These are phyloP conservation scores for Theonella swinhoei DNA, from an alignment of 37 sponge, comb jelly and placozoan species.

Conservation along the genomic window DNA sequence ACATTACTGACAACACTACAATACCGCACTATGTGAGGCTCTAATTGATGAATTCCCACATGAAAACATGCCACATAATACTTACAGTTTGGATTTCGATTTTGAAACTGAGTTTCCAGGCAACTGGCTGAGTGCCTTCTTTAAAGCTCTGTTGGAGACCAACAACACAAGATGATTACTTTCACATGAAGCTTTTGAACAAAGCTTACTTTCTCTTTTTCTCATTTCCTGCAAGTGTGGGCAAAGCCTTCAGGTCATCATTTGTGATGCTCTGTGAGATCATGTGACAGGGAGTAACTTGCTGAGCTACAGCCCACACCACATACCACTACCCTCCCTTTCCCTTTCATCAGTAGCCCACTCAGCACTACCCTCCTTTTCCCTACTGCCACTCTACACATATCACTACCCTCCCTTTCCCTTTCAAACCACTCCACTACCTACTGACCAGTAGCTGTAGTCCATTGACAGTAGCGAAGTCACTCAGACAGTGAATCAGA, in stretches of 20 bases:
- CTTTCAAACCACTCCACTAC: too few relatives aligned
- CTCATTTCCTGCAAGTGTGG: not conserved
- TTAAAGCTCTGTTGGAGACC: conserved; percentile 12
- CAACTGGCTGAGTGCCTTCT: conserved; percentile 31
- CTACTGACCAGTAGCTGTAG: not conserved
- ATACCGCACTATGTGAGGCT: too few relatives aligned
- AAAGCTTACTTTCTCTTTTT: not conserved
- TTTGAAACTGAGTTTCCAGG: conserved; percentile 35
- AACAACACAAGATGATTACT: not conserved
- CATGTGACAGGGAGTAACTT: not conserved
- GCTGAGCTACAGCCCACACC: too few relatives aligned
- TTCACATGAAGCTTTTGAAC: too few relatives aligned
- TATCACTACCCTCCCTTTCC: too few relatives aligned
- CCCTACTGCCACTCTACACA: too few relatives aligned
- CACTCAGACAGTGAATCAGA: not conserved
- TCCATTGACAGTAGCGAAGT: not conserved
- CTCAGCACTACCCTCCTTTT: too few relatives aligned
- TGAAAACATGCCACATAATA: too few relatives aligned
- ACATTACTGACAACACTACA: too few relatives aligned
- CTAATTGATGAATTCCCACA: too few relatives aligned
- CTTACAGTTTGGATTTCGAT: not conserved
- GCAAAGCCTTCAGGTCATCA: not conserved
- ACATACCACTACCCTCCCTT: too few relatives aligned
- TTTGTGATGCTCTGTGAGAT: not conserved
- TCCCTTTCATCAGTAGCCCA: too few relatives aligned